Conservation (phyloP, 2,888 invertebrate genomes). For the Drepana falcataria region DNA sequence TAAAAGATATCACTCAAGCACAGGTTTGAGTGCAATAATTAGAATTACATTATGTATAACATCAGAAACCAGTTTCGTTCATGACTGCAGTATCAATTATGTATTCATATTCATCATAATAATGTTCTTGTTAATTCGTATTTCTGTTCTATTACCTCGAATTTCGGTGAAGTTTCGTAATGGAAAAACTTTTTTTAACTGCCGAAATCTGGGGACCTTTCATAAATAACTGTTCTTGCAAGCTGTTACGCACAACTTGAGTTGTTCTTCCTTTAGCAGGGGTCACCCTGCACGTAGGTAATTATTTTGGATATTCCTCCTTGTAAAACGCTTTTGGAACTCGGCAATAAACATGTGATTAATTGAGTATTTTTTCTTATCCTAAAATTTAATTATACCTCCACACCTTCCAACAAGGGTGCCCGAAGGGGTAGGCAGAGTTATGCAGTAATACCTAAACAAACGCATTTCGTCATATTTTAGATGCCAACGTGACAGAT, state of each 20-base stretch:
- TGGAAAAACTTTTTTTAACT: conserved; percentile 73
- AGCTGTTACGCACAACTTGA: conserved; percentile 73
- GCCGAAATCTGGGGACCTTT: conserved; percentile 59
- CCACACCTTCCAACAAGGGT: too few relatives aligned
- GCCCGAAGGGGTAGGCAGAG: too few relatives aligned
- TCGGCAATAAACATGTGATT: conserved; percentile 31
- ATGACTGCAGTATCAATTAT: background rate
- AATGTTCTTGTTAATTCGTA: conserved; percentile 47
- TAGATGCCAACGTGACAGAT: too few relatives aligned
- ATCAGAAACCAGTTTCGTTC: too few relatives aligned
- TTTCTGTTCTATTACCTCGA: conserved; percentile 55
- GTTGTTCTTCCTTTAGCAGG: conserved; percentile 46
- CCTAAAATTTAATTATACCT: too few relatives aligned
- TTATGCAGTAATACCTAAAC: too few relatives aligned
- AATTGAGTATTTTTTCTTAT: background rate
- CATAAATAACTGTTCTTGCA: conserved; percentile 73
- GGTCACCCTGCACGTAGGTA: conserved; percentile 67
- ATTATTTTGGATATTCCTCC: conserved; percentile 57
- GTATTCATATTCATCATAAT: background rate
- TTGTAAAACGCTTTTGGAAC: conserved; percentile 32
- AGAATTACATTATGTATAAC: too few relatives aligned
- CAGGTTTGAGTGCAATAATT: too few relatives aligned
- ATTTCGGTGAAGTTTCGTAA: conserved; percentile 61
- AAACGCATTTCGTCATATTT: too few relatives aligned
- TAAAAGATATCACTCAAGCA: too few relatives aligned